A percentile compares a stretch with the other conserved stretches of the same genome.
phyloP scores from a whole-genome alignment of 2,113 vertebrate species.

The Trichomycterus rosablanca region DNA sequence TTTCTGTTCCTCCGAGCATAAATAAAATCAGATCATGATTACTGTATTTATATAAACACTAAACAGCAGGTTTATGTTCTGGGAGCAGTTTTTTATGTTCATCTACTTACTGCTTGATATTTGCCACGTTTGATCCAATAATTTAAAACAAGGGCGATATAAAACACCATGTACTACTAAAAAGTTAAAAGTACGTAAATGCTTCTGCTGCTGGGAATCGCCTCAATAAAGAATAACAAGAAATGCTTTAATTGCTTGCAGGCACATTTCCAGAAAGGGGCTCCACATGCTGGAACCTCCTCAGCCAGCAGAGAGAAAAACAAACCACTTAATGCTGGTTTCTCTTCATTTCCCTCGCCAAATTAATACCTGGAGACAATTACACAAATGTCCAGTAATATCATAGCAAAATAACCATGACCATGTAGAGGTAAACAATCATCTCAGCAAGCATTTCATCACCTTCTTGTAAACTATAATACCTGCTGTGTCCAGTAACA shows the following conservation, averaged over 20 bases:
- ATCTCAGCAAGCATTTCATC: no score
- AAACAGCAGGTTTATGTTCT: not conserved
- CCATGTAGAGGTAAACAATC: not conserved
- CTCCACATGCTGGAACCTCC: not conserved
- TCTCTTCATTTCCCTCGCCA: not conserved
- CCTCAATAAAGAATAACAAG: conserved; percentile 28
- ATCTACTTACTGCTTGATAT: conserved; percentile 5
- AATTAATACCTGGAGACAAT: not conserved
- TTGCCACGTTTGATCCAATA: conserved; percentile 9
- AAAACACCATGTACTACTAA: not conserved
- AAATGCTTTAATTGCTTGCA: conserved; percentile 23
- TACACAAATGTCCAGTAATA: no score
- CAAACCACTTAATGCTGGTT: not conserved
- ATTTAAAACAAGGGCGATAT: not conserved
- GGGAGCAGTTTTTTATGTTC: no score
- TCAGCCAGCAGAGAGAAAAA: not conserved
- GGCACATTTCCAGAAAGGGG: conserved; percentile 20
- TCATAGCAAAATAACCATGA: no score
- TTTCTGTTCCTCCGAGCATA: not conserved
- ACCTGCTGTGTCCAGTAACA: no score
- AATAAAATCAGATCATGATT: not conserved
- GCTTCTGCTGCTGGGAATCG: conserved; percentile 18
- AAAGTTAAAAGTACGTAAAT: conserved; percentile 15
- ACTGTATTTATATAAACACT: not conserved
- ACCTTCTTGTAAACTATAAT: no score